Evolutionary conservation across 2,888 invertebrate species (phyloP).

Genomic region (Lacanobia wlatinum): DNA sequence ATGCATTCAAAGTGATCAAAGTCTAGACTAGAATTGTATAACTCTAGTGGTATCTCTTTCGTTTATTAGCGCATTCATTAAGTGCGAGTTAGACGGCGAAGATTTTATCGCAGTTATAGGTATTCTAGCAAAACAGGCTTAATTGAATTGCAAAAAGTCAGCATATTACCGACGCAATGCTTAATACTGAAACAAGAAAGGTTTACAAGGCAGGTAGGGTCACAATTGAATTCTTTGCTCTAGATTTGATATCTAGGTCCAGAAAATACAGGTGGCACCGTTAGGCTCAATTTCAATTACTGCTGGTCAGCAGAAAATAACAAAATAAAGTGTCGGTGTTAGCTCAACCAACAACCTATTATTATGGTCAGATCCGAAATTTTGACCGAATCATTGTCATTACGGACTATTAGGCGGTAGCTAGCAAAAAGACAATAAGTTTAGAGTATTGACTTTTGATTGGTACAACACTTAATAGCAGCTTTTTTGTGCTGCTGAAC

Average conservation of each 20-base stretch:
- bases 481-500: slow-evolving; percentile 55
- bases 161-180: slow-evolving; percentile 25
- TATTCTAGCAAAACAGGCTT: slow-evolving; percentile 44
- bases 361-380: slow-evolving; percentile 75
- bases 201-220: background rate
- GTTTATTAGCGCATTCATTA: slow-evolving; percentile 41
- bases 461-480: slow-evolving; percentile 66
- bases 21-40: slow-evolving; percentile 45
- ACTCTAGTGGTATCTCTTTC: slow-evolving; percentile 50
- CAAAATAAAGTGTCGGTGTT: slow-evolving; percentile 64
- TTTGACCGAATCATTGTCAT: slow-evolving; percentile 82
- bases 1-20: slow-evolving; percentile 59
- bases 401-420: slow-evolving; percentile 77
- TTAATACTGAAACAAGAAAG: slow-evolving; percentile 14
- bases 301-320: slow-evolving; percentile 56
- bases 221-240: slow-evolving; percentile 10
- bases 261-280: slow-evolving; percentile 44
- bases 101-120: slow-evolving; percentile 51
- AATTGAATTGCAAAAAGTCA: slow-evolving; percentile 61
- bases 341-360: slow-evolving; percentile 69
- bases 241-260: slow-evolving; percentile 12
- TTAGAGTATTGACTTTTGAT: slow-evolving; percentile 74
- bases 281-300: slow-evolving; percentile 67
- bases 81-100: slow-evolving; percentile 51
- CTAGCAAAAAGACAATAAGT: slow-evolving; percentile 77